Conservation (phyloP, 2,113 vertebrate species). For the Microcebus ravelobensis region DNA sequence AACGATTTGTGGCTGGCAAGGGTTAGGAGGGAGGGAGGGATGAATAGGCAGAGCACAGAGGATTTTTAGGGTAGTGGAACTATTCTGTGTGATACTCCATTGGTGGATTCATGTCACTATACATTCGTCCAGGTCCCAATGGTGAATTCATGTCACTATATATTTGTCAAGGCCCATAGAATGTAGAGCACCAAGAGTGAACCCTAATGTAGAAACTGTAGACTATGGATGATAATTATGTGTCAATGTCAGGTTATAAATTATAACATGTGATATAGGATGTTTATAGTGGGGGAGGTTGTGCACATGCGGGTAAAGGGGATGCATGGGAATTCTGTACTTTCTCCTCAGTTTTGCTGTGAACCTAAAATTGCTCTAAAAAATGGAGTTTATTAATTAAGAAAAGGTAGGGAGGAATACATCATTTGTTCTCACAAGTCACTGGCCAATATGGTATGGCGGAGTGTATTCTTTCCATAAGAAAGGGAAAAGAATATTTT, state of each 20-base stretch:
- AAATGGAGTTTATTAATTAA: not conserved
- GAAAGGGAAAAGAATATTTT: not conserved
- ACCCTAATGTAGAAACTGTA: not conserved
- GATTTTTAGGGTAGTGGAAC: not conserved
- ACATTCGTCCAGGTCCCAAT: not conserved
- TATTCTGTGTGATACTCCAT: not conserved
- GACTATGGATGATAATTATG: not conserved
- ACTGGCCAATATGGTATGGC: not conserved
- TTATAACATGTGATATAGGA: not conserved
- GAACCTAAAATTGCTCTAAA: not conserved
- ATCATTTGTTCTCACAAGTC: not conserved
- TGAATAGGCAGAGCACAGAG: not conserved
- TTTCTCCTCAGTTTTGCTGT: not conserved
- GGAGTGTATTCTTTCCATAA: not conserved
- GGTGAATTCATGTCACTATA: not conserved
- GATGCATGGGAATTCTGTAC: fast-evolving
- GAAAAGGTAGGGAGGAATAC: not conserved
- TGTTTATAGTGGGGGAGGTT: too few species aligned
- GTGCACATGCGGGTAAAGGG: not conserved
- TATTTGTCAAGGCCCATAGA: not conserved
- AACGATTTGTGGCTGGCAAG: not conserved
- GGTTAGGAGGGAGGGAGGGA: not conserved
- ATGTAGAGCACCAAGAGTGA: not conserved
- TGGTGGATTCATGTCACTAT: not conserved
- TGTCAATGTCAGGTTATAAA: not conserved